Percentiles rank a stretch among this genome's conserved stretches.
Conservation (phyloP, 2,113 vertebrate genomes). For the Oncorhynchus keta region DNA sequence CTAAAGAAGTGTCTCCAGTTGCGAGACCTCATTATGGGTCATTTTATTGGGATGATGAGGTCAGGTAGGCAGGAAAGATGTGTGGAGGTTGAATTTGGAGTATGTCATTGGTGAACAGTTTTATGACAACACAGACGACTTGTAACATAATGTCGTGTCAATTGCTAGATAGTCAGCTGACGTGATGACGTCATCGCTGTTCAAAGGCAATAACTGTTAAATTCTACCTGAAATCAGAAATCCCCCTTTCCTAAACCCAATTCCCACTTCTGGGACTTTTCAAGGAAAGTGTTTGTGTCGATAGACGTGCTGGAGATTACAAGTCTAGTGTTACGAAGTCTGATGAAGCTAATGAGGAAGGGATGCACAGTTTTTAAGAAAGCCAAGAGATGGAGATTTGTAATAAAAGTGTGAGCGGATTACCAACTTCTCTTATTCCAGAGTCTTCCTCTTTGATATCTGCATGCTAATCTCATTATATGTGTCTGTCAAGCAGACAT, state of each 20-base stretch:
- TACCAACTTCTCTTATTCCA: conserved; percentile 56
- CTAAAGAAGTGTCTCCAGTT: conserved; percentile 19
- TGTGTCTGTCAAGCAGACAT: conserved; percentile 70
- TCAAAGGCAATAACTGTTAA: background rate
- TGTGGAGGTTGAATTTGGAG: background rate
- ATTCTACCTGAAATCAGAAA: background rate
- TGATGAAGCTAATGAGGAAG: conserved; percentile 43
- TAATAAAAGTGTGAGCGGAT: conserved; percentile 59
- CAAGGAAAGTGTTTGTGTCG: conserved; percentile 23
- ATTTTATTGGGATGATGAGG: background rate
- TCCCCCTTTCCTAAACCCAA: background rate
- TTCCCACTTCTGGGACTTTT: conserved; percentile 25
- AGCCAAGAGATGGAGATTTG: conserved; percentile 44
- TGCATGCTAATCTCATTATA: conserved; percentile 70
- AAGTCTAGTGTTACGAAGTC: conserved; percentile 21
- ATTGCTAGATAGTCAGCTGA: background rate
- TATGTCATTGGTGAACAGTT: background rate
- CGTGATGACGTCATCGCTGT: background rate
- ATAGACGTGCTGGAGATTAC: conserved; percentile 42
- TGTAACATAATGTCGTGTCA: background rate
- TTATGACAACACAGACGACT: background rate
- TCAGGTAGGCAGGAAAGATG: background rate
- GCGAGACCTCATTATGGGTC: background rate
- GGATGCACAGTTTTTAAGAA: conserved; percentile 53
- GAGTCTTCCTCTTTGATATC: conserved; percentile 62